phyloP scores from a whole-genome alignment of 1,140 invertebrate genomes.

The Pararge aegeria region DNA sequence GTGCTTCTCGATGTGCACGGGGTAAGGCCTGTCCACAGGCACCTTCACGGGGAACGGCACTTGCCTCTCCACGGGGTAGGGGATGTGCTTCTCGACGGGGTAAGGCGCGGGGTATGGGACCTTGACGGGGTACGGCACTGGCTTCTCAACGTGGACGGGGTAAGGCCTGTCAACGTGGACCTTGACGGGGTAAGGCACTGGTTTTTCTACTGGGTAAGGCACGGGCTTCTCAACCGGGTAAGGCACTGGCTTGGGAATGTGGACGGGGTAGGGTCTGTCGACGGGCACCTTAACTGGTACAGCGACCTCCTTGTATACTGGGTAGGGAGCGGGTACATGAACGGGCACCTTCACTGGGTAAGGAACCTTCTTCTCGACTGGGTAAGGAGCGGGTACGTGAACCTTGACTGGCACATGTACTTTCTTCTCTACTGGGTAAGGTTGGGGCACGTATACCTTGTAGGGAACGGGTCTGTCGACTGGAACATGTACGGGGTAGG shows the following conservation, averaged over 20 bases:
- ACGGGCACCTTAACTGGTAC: conserved; percentile 84
- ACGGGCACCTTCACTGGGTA: conserved; percentile 85
- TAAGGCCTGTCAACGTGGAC: conserved; percentile 87
- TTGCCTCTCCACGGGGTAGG: conserved; percentile 84
- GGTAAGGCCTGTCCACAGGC: conserved; percentile 80
- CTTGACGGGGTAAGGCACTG: conserved; percentile 83
- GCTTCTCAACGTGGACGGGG: conserved; percentile 86
- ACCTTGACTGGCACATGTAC: too few relatives aligned
- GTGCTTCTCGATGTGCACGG: conserved; percentile 81
- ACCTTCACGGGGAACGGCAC: conserved; percentile 84
- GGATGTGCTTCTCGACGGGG: conserved; percentile 85
- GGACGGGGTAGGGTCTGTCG: conserved; percentile 84
- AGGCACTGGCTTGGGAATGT: conserved; percentile 81
- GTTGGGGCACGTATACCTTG: conserved; percentile 36
- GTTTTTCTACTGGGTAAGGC: conserved; percentile 84
- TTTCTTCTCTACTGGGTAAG: conserved; percentile 30
- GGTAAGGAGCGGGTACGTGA: too few relatives aligned
- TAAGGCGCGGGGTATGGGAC: conserved; percentile 83
- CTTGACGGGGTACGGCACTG: conserved; percentile 85
- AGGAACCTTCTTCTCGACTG: conserved; percentile 63
- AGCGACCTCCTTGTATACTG: conserved; percentile 84
- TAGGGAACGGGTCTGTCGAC: conserved; percentile 81
- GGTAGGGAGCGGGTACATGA: conserved; percentile 85
- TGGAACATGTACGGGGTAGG: conserved; percentile 80
- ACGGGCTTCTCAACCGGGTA: conserved; percentile 84